phyloP scores from a whole-genome alignment of 2,113 vertebrate genomes.

The Calonectris borealis region DNA sequence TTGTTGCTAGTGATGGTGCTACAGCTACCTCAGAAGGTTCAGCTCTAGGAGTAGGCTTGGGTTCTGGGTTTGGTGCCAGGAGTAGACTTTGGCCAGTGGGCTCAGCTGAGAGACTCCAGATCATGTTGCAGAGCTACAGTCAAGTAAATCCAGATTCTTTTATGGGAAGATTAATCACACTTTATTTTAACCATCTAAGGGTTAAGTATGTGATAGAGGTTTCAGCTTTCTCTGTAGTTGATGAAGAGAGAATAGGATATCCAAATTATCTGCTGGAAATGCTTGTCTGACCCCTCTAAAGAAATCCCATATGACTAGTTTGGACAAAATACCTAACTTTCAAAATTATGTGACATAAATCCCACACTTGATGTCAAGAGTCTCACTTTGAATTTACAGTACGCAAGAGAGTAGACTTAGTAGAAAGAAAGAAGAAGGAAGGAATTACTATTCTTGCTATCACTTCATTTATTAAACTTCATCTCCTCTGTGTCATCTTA shows the following conservation, averaged over 20 bases:
- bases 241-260: neutral
- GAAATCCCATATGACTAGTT: neutral
- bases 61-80: neutral
- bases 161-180: fast-evolving
- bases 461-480: neutral
- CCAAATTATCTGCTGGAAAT: neutral
- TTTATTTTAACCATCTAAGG: neutral
- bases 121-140: neutral
- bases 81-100: neutral
- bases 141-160: neutral
- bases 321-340: neutral
- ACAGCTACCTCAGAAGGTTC: neutral
- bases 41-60: neutral
- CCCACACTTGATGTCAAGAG: neutral
- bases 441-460: neutral
- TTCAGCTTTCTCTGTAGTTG: neutral
- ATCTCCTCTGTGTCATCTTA: neutral
- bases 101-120: neutral
- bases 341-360: neutral
- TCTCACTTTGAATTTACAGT: neutral
- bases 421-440: neutral
- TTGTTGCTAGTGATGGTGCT: neutral
- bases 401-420: neutral
- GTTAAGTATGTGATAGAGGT: neutral
- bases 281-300: neutral